These are phyloP conservation scores for Apeltes quadracus DNA, from an alignment of 2,113 vertebrate genomes.

Conservation along the genomic window DNA sequence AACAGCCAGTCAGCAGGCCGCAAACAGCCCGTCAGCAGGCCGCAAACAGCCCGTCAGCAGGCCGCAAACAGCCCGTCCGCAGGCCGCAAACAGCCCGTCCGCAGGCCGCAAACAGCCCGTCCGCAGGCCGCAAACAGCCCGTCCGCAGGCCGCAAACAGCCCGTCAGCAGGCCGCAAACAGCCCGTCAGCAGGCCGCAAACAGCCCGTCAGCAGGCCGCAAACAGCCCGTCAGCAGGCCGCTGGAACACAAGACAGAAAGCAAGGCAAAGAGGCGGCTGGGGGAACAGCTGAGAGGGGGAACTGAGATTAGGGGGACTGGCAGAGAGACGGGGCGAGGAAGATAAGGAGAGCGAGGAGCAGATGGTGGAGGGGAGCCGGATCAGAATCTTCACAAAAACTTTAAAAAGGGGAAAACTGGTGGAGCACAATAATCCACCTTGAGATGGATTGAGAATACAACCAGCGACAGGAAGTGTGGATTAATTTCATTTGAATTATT, in stretches of 20 bases:
- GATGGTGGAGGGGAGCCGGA: slow-evolving; percentile 25
- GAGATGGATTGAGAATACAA: not conserved
- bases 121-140: no score
- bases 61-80: no score
- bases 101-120: no score
- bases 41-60: no score
- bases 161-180: no score
- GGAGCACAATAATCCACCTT: slow-evolving; percentile 15
- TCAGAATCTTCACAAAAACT: slow-evolving; percentile 29
- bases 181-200: no score
- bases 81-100: no score
- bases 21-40: no score
- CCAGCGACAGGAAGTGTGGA: not conserved
- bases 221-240: slow-evolving; percentile 10
- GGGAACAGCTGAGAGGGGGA: not conserved
- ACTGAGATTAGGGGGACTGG: slow-evolving; percentile 35
- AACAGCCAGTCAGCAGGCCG: no score
- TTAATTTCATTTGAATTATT: slow-evolving; percentile 21
- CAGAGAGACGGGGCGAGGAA: not conserved
- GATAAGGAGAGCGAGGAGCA: slow-evolving; percentile 29
- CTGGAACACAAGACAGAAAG: slow-evolving; percentile 12
- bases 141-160: no score
- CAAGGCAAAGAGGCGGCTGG: not conserved
- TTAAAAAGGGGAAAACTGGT: slow-evolving; percentile 22
- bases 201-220: no score